Conservation (phyloP, 2,888 invertebrate genomes). For the Lomographa bimaculata region DNA sequence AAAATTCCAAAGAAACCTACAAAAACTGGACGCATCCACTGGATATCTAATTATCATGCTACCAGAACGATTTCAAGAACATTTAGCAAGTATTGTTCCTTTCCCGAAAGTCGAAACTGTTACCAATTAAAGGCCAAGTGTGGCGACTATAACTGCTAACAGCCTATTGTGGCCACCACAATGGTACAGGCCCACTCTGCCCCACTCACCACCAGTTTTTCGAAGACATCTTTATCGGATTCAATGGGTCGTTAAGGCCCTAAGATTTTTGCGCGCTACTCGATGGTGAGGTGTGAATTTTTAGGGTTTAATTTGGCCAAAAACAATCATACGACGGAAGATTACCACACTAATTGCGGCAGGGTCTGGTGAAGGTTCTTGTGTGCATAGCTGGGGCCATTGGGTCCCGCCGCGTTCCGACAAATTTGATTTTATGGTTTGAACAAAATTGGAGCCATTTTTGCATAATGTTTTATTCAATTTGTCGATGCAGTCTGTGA, state of each 20-base stretch:
- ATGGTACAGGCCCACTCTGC: constrained; percentile 39
- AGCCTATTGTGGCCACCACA: constrained; percentile 57
- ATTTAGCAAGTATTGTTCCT: constrained; percentile 28
- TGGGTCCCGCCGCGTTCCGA: constrained; percentile 4
- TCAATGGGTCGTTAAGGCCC: constrained; percentile 71
- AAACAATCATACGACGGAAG: constrained; percentile 32
- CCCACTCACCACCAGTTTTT: constrained; percentile 56
- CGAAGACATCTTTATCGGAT: constrained; percentile 72
- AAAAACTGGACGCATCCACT: too few species aligned
- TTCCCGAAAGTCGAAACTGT: constrained; percentile 19
- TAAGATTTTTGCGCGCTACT: constrained; percentile 36
- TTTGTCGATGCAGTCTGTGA: neutral
- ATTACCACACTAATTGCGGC: constrained; percentile 46
- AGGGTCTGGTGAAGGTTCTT: constrained; percentile 40
- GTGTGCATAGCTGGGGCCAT: constrained; percentile 25
- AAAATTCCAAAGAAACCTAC: too few species aligned
- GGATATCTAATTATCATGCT: constrained; percentile 7
- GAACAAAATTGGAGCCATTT: neutral
- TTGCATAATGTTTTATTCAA: neutral
- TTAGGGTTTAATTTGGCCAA: constrained; percentile 38
- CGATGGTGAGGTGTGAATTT: constrained; percentile 55
- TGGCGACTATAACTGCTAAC: constrained; percentile 44
- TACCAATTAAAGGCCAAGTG: constrained; percentile 30
- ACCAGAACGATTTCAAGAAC: constrained; percentile 14
- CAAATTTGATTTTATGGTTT: constrained; percentile 9